phyloP scores from a whole-genome alignment of 2,113 vertebrate species.

The Eidolon helvum region DNA sequence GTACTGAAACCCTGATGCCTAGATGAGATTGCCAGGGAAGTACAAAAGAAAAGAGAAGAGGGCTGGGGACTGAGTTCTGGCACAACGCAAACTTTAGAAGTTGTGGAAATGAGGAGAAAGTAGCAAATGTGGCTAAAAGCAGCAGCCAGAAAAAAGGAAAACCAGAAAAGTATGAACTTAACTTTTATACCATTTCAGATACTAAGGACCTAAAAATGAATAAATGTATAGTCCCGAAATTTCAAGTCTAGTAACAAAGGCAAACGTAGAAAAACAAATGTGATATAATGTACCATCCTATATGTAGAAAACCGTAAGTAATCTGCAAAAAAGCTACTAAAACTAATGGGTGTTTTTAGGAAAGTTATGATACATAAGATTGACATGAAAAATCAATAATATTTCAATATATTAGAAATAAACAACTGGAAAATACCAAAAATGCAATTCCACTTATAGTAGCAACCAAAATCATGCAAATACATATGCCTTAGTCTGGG shows the following conservation, averaged over 20 bases:
- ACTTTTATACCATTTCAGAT: neutral
- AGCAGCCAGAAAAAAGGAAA: neutral
- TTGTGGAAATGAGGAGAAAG: neutral
- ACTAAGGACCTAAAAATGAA: neutral
- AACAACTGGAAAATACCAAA: neutral
- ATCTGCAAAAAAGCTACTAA: neutral
- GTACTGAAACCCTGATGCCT: neutral
- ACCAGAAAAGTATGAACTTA: neutral
- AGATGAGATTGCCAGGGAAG: neutral
- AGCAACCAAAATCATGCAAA: neutral
- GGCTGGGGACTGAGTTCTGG: neutral
- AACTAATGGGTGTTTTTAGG: neutral
- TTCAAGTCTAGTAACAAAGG: neutral
- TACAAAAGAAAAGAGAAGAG: neutral
- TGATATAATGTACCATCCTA: neutral
- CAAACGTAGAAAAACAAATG: neutral
- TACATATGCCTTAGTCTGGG: neutral
- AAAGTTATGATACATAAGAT: neutral
- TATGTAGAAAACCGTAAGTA: neutral
- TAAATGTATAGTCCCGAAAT: neutral
- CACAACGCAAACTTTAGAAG: neutral
- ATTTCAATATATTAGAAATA: neutral
- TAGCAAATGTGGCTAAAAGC: neutral
- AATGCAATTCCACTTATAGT: neutral
- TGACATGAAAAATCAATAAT: neutral